Percentiles rank a stretch among this genome's conserved stretches.
Evolutionary conservation across 2,888 invertebrate species (phyloP).

Genomic region (Cetonia aurata): DNA sequence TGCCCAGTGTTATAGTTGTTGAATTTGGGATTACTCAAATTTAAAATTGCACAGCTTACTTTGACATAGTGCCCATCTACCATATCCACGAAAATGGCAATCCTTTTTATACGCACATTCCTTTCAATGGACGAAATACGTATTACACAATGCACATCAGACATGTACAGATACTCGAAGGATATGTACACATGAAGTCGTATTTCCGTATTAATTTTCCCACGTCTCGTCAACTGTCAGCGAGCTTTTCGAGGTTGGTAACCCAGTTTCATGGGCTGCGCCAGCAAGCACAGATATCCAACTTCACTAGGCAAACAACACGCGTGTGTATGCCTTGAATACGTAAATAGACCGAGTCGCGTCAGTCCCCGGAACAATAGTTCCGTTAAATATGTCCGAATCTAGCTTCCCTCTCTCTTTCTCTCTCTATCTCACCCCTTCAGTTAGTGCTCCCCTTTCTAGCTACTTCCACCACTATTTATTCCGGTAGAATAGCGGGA

Average conservation of each 20-base stretch:
- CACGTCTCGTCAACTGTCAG: slow-evolving; percentile 25
- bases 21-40: too few relatives aligned
- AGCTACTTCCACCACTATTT: slow-evolving; percentile 5
- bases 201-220: slow-evolving; percentile 23
- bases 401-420: background rate
- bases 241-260: slow-evolving; percentile 9
- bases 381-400: slow-evolving; percentile 30
- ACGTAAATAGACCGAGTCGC: slow-evolving; percentile 23
- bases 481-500: slow-evolving; percentile 22
- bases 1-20: too few relatives aligned
- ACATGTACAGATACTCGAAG: too few relatives aligned
- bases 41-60: too few relatives aligned
- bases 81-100: too few relatives aligned
- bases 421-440: background rate
- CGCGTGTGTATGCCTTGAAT: slow-evolving; percentile 20
- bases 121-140: too few relatives aligned
- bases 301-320: background rate
- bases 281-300: background rate
- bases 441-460: background rate
- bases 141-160: too few relatives aligned
- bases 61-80: too few relatives aligned
- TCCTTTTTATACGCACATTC: too few relatives aligned
- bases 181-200: background rate
- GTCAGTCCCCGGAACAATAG: slow-evolving; percentile 18
- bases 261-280: slow-evolving; percentile 4